phyloP scores from a whole-genome alignment of 2,888 invertebrate genomes.

The Helleia helle region DNA sequence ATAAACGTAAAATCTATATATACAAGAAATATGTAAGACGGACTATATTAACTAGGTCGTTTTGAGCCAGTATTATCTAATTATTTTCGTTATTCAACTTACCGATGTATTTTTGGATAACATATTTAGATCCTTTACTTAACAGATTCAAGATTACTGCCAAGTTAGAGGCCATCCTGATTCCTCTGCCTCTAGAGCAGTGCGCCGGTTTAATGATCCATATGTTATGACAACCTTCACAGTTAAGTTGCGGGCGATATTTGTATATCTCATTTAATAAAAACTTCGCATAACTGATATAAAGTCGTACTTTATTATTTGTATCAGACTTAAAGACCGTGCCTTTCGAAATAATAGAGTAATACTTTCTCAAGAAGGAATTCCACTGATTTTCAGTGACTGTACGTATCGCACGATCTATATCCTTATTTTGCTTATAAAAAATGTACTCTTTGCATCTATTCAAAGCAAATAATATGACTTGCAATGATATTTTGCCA shows the following conservation, averaged over 20 bases:
- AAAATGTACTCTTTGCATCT: slow-evolving; percentile 79
- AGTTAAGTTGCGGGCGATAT: slow-evolving; percentile 76
- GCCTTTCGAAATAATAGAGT: slow-evolving; percentile 75
- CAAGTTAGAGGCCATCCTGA: slow-evolving; percentile 83
- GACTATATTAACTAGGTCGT: too few species aligned
- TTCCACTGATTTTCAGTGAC: slow-evolving; percentile 77
- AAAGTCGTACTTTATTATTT: slow-evolving; percentile 42
- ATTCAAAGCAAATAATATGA: slow-evolving; percentile 80
- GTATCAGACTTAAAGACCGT: slow-evolving; percentile 59
- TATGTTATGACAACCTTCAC: slow-evolving; percentile 87
- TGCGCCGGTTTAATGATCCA: slow-evolving; percentile 94
- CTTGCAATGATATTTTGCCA: slow-evolving; percentile 71
- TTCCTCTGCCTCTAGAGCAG: slow-evolving; percentile 87
- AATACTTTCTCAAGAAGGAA: slow-evolving; percentile 78
- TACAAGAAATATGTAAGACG: too few species aligned
- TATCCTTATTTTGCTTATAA: slow-evolving; percentile 76
- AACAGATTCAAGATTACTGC: slow-evolving; percentile 80
- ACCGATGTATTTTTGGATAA: slow-evolving; percentile 95
- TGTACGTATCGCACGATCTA: slow-evolving; percentile 59
- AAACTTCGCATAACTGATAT: slow-evolving; percentile 61
- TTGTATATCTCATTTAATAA: slow-evolving; percentile 74
- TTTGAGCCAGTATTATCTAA: too few species aligned
- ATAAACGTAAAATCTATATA: too few species aligned
- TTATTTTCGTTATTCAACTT: too few species aligned
- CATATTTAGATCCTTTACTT: slow-evolving; percentile 77